Conservation (phyloP, 2,113 vertebrate genomes). For the Tyrannus savana region DNA sequence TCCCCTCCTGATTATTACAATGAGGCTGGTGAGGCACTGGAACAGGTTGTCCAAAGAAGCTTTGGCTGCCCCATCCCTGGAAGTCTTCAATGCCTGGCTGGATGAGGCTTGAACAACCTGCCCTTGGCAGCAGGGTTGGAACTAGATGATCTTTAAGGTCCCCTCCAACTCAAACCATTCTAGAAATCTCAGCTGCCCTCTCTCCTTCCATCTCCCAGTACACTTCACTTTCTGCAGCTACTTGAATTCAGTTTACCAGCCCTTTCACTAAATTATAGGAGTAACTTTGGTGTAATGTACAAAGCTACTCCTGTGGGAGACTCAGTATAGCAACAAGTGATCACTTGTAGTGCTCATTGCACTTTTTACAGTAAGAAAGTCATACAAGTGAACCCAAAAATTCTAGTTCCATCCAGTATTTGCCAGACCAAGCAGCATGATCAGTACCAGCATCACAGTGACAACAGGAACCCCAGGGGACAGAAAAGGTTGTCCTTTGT, state of each 20-base stretch:
- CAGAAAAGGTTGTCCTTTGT: not conserved
- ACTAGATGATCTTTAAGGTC: not conserved
- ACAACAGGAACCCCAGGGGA: not conserved
- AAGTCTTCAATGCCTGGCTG: not conserved
- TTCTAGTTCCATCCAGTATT: not conserved
- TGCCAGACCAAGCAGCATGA: not conserved
- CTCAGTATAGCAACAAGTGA: not conserved
- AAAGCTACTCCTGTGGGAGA: not conserved
- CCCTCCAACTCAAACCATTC: not conserved
- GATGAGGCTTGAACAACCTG: not conserved
- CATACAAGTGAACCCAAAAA: not conserved
- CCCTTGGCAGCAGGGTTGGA: not conserved
- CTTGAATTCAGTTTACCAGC: not conserved
- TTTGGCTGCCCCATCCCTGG: not conserved
- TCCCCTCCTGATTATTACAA: not conserved
- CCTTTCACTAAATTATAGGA: not conserved
- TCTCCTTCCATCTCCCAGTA: not conserved
- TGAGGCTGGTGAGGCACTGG: not conserved
- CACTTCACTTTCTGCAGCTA: not conserved
- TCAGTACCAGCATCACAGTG: not conserved
- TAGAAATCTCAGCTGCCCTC: not conserved
- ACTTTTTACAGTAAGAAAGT: not conserved
- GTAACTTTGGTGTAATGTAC: not conserved
- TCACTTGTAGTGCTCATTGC: not conserved
- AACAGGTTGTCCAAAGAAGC: not conserved